Conservation (phyloP, 2,113 vertebrate species). For the Beaufortia kweichowensis region DNA sequence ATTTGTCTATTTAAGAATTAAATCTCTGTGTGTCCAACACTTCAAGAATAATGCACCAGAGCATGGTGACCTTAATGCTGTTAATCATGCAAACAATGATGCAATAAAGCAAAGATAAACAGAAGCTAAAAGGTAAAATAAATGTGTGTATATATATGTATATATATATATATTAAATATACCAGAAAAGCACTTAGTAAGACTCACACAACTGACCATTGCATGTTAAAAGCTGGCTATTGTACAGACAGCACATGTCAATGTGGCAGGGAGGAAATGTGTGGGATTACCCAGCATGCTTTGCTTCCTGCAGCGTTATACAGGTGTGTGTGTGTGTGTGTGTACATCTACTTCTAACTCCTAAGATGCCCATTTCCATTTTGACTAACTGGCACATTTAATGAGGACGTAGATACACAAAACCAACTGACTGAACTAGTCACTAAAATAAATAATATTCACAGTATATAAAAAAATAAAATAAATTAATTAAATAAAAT, state of each 20-base stretch:
- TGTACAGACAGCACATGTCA: slow-evolving; percentile 38
- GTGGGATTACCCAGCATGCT: slow-evolving; percentile 47
- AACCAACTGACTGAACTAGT: neutral
- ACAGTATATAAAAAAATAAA: neutral
- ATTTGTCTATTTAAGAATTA: neutral
- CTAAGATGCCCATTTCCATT: neutral
- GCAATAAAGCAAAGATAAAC: neutral
- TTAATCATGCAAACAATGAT: neutral
- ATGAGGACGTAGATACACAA: neutral
- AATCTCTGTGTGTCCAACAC: neutral
- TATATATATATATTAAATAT: too few species aligned
- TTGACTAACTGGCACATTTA: neutral
- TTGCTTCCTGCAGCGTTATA: slow-evolving; percentile 49
- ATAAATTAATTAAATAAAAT: too few species aligned
- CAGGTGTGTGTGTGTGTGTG: slow-evolving; percentile 43
- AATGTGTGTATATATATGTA: too few species aligned
- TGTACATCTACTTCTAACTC: slow-evolving; percentile 7
- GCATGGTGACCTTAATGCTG: neutral
- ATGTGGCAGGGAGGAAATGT: slow-evolving; percentile 47
- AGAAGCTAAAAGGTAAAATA: neutral
- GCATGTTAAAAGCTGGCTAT: neutral
- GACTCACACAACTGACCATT: neutral
- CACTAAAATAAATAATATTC: neutral
- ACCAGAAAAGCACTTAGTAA: too few species aligned
- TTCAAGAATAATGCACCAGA: neutral